phyloP scores from a whole-genome alignment of 2,113 vertebrate genomes.

The Arenaria interpres region DNA sequence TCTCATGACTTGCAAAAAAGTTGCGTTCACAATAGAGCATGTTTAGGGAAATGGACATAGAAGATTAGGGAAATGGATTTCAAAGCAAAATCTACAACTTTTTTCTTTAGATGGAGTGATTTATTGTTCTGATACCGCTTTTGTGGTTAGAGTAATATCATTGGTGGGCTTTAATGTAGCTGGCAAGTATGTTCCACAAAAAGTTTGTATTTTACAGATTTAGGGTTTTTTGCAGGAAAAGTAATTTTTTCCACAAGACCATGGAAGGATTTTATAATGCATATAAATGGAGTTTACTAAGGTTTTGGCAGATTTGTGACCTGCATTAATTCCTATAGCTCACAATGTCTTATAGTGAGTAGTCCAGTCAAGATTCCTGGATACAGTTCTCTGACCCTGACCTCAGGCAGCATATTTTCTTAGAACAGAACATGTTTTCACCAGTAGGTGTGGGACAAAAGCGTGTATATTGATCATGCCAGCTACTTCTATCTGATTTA shows the following conservation, averaged over 20 bases:
- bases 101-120: background rate
- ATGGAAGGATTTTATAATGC: background rate
- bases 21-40: background rate
- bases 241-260: background rate
- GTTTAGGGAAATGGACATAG: background rate
- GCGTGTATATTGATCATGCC: background rate
- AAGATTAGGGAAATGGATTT: background rate
- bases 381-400: background rate
- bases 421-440: background rate
- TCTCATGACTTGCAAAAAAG: background rate
- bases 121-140: conserved; percentile 15
- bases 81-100: background rate
- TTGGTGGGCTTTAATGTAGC: background rate
- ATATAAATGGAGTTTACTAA: background rate
- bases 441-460: background rate
- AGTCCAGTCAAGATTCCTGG: background rate
- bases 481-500: background rate
- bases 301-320: background rate
- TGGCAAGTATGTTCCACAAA: background rate
- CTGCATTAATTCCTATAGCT: background rate
- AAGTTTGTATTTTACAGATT: background rate
- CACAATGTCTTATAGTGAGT: background rate
- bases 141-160: background rate
- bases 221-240: background rate
- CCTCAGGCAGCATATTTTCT: background rate